A percentile compares a stretch with the other conserved stretches of the same genome.
These are phyloP conservation scores for Heliconius himera DNA, from an alignment of 1,140 invertebrate species.

Conservation along the genomic window DNA sequence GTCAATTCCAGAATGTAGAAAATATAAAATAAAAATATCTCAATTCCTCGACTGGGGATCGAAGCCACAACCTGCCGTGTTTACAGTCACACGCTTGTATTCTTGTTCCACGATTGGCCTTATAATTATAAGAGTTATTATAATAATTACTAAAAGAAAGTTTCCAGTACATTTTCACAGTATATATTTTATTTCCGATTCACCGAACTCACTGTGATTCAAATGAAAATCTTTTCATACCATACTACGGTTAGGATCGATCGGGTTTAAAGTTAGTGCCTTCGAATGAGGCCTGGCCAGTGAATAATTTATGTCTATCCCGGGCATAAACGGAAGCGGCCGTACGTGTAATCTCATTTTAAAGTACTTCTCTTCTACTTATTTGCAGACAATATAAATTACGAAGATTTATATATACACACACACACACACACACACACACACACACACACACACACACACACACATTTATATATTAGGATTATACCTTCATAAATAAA, in stretches of 20 bases:
- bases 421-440: too few species aligned
- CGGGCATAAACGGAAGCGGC: conserved; percentile 39
- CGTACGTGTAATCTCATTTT: conserved; percentile 36
- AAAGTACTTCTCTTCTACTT: conserved; percentile 21
- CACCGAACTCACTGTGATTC: background rate
- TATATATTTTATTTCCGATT: background rate
- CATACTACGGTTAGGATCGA: conserved; percentile 37
- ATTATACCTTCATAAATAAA: background rate
- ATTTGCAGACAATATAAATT: conserved; percentile 39
- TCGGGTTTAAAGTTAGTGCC: conserved; percentile 44
- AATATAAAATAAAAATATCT: too few species aligned
- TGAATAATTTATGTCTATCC: conserved; percentile 47
- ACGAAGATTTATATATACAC: background rate
- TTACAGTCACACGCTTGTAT: too few species aligned
- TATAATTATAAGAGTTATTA: background rate
- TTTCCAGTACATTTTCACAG: background rate
- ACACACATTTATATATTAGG: too few species aligned
- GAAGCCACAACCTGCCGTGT: too few species aligned
- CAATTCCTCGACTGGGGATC: too few species aligned
- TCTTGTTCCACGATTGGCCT: too few species aligned
- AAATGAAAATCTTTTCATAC: conserved; percentile 24
- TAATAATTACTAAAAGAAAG: background rate
- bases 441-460: too few species aligned
- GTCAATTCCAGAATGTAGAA: too few species aligned
- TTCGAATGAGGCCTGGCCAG: conserved; percentile 39